Evolutionary conservation across 2,888 invertebrate genomes (phyloP).

Genomic region (Erebia palarica): DNA sequence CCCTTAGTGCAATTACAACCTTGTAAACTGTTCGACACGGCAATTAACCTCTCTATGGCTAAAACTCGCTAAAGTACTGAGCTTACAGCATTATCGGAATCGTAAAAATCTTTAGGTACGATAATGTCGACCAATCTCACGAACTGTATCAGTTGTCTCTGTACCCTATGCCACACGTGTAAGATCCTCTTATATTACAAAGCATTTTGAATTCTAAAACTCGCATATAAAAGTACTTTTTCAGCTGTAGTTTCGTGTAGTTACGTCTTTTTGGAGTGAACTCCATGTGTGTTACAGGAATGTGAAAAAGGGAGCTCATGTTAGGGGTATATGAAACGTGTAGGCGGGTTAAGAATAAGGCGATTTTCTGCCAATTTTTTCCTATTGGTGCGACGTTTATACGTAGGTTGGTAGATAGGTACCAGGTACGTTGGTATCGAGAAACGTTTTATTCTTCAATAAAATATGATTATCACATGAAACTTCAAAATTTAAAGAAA

Average conservation of each 20-base stretch:
- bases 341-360: constrained; percentile 59
- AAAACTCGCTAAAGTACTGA: constrained; percentile 21
- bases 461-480: not conserved
- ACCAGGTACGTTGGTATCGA: not conserved
- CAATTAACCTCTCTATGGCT: constrained; percentile 26
- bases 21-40: not conserved
- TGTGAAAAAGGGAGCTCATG: constrained; percentile 47
- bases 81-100: constrained; percentile 28
- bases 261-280: constrained; percentile 30
- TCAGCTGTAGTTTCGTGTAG: not conserved
- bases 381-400: constrained; percentile 56
- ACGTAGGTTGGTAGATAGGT: constrained; percentile 9
- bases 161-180: constrained; percentile 20
- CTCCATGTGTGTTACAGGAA: constrained; percentile 43
- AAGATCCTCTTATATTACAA: constrained; percentile 1
- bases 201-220: constrained; percentile 16
- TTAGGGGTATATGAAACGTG: constrained; percentile 49
- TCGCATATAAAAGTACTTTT: constrained; percentile 18
- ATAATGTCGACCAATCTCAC: constrained; percentile 43
- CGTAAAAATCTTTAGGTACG: constrained; percentile 44
- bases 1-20: not conserved
- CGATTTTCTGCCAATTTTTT: constrained; percentile 53
- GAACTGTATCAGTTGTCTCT: constrained; percentile 38
- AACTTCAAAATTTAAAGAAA: too few relatives aligned
- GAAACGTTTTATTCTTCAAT: not conserved